Conservation (phyloP, 37 sponge, comb jelly and placozoan genomes). For the Ianthella basta region DNA sequence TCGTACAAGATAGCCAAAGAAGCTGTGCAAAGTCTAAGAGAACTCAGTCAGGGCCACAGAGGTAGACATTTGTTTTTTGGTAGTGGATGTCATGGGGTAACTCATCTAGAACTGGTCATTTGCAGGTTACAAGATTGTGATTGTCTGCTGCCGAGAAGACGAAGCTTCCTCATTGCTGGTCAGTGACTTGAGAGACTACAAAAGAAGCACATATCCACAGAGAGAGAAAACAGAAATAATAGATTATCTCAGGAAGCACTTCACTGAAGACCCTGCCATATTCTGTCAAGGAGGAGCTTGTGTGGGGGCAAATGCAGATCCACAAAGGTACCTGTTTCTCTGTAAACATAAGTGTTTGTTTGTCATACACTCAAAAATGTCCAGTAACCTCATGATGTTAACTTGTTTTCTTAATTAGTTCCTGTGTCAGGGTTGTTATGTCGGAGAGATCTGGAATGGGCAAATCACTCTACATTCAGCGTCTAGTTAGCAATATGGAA, state of each 20-base stretch:
- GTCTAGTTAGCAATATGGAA: constrained; percentile 37
- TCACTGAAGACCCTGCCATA: background rate
- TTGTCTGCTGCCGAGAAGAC: constrained; percentile 19
- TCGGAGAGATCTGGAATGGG: constrained; percentile 77
- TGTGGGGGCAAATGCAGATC: no score
- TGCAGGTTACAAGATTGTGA: background rate
- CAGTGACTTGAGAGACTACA: constrained; percentile 18
- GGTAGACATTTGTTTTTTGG: no score
- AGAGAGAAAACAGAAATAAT: background rate
- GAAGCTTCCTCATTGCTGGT: background rate
- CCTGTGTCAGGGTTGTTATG: constrained; percentile 64
- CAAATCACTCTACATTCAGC: constrained; percentile 58
- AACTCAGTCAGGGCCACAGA: constrained; percentile 18
- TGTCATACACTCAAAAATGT: no score
- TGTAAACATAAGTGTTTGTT: no score
- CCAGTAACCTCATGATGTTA: no score
- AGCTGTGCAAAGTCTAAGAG: constrained; percentile 32
- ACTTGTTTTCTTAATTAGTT: constrained; percentile 42
- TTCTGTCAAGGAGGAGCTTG: no score
- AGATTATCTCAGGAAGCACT: background rate
- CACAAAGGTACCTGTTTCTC: no score
- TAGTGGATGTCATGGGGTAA: no score
- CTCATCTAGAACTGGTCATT: background rate
- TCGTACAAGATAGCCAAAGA: constrained; percentile 66
- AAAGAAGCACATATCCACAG: background rate